A percentile compares a stretch with the other conserved stretches of the same genome.
Conservation (phyloP, 2,797 vertebrate genomes). For the Onychomys torridus region DNA sequence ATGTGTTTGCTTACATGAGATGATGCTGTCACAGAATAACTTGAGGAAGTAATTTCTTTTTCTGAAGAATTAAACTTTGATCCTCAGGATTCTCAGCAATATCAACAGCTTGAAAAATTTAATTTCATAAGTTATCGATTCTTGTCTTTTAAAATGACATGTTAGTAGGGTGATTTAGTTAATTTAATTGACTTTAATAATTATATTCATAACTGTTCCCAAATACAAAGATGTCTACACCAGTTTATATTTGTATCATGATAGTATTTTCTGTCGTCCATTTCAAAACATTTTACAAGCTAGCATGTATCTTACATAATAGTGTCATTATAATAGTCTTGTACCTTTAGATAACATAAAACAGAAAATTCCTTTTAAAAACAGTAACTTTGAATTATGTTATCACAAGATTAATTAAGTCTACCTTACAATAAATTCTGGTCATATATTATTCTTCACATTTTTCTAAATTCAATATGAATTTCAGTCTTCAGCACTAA, state of each 20-base stretch:
- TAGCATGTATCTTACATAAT: background rate
- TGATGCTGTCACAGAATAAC: background rate
- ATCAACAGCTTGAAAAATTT: background rate
- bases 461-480: background rate
- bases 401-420: background rate
- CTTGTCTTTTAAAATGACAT: background rate
- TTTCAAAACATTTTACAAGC: background rate
- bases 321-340: background rate
- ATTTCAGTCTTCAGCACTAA: background rate
- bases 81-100: background rate
- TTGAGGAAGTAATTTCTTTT: background rate
- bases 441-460: background rate
- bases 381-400: background rate
- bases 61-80: background rate
- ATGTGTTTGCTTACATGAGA: fast-evolving
- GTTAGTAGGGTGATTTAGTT: background rate
- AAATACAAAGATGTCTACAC: background rate
- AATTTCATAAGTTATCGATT: background rate
- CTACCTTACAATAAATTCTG: background rate
- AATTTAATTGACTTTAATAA: background rate
- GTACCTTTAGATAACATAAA: background rate
- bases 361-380: background rate
- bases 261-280: background rate
- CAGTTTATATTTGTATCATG: background rate
- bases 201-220: background rate